Evolutionary conservation across 2,797 vertebrate species (phyloP), one percentile per base, ranked within the genome.

Genomic region (Smutsia temminckii): DNA sequence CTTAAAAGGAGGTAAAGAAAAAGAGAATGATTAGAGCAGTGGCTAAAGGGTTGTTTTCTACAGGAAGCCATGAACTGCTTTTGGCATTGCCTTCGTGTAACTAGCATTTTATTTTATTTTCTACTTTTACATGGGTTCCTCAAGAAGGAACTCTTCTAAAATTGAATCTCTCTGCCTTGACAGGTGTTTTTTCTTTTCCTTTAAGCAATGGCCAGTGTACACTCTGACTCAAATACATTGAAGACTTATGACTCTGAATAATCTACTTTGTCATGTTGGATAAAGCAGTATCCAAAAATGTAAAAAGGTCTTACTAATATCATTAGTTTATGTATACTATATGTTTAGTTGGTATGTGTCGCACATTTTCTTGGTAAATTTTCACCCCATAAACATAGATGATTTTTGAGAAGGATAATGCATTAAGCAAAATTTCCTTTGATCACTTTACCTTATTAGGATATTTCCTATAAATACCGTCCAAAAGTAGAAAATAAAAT

Each of bases 31-130:
- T 46, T 34, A 55, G 32, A 29, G 8, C 29, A 40, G 42, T 64
- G 51, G 85, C 86, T 94, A 83, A 93, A 91, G 59, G 64, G 29
- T 68, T 95, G 34, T 96, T 97, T 96, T 93, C 69, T 75, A 63
- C n/a, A 78, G 53, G 53, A 92, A 94, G 27, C 59, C 32, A 18
- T 46, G 42, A 75, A 64, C 90, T 84, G 71, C 57, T 86, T 74
- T 49, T 8, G 83, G n/a, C 74, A 55, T 68, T 74, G 18, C 23
- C 37, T 20, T 89, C 92, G 53, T 86, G 55, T 78, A 81, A 51
- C 57, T 79, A 16, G 1, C 53, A 57, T 66, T 92, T 96, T 93
- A 85, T 87, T 92, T 88, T 51, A 74, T 79, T 96, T 95, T 86
- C 64, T 91, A 5, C 53, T 90, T 87, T 93, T 78, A 71, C 21